Percentiles rank a stretch among this genome's conserved stretches.
These are phyloP conservation scores for Ormia ochracea DNA, from an alignment of 2,888 invertebrate genomes.

Conservation along the genomic window DNA sequence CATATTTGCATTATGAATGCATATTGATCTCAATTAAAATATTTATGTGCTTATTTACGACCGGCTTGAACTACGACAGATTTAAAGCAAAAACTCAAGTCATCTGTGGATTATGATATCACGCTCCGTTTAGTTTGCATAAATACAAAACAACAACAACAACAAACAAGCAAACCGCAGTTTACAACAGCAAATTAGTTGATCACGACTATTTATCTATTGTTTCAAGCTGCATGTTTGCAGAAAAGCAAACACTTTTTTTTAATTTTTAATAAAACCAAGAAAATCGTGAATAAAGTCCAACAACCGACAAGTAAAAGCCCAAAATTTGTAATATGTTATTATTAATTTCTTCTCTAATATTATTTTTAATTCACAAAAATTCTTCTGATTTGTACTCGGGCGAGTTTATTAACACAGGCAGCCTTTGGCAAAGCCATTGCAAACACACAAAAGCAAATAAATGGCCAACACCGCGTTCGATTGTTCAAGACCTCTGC, in stretches of 20 bases:
- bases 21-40: conserved; percentile 19
- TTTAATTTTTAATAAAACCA: conserved; percentile 26
- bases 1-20: conserved; percentile 5
- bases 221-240: conserved; percentile 41
- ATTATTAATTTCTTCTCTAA: background rate
- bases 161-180: conserved; percentile 5
- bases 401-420: background rate
- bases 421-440: conserved; percentile 48
- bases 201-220: conserved; percentile 57
- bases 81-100: background rate
- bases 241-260: background rate
- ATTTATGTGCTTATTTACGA: conserved; percentile 15
- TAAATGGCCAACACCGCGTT: conserved; percentile 37
- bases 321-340: conserved; percentile 31
- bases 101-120: conserved; percentile 26
- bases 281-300: conserved; percentile 51
- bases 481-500: conserved; percentile 27
- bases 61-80: conserved; percentile 21
- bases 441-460: conserved; percentile 52
- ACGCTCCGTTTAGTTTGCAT: conserved; percentile 59
- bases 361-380: conserved; percentile 26
- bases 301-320: background rate
- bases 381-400: background rate
- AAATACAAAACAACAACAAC: background rate
- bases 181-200: conserved; percentile 54